Evolutionary conservation across 2,888 invertebrate species (phyloP).

Genomic region (Ectemnius cavifrons): DNA sequence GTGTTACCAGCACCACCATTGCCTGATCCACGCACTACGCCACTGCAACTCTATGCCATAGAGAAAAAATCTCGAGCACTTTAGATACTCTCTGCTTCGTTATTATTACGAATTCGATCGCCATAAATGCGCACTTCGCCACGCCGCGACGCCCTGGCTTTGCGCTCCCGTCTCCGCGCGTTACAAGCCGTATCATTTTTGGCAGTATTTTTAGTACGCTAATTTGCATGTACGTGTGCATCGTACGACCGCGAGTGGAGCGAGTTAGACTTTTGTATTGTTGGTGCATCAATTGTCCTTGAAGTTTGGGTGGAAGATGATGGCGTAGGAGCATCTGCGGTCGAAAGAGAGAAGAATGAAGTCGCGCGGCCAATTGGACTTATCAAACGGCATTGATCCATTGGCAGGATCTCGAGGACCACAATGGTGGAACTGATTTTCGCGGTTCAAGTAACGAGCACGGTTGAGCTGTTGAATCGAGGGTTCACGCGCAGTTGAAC

Average conservation of each 20-base stretch:
- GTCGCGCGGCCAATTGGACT: constrained; percentile 60
- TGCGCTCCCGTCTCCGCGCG: neutral
- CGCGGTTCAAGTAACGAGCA: constrained; percentile 73
- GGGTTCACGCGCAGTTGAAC: constrained; percentile 72
- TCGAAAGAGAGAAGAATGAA: constrained; percentile 36
- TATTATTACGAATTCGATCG: constrained; percentile 57
- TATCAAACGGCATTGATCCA: constrained; percentile 67
- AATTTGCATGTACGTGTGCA: no score
- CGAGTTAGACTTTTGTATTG: no score
- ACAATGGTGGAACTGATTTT: constrained; percentile 72
- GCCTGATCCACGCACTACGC: neutral
- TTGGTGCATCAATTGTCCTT: no score
- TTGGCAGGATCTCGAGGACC: constrained; percentile 61
- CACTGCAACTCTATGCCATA: constrained; percentile 10
- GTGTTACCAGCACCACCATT: neutral
- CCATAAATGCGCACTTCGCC: neutral
- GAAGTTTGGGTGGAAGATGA: no score
- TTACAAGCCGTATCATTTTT: neutral
- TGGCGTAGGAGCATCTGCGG: no score
- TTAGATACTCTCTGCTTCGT: constrained; percentile 51
- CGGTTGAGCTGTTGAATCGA: constrained; percentile 71
- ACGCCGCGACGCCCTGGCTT: constrained; percentile 19
- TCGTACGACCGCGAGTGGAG: no score
- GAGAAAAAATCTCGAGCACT: constrained; percentile 48
- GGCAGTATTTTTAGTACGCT: no score